Percentiles rank a stretch among this genome's conserved stretches.
These are phyloP conservation scores for Oostethus manadensis DNA, from an alignment of 2,113 vertebrate genomes.

Conservation along the genomic window DNA sequence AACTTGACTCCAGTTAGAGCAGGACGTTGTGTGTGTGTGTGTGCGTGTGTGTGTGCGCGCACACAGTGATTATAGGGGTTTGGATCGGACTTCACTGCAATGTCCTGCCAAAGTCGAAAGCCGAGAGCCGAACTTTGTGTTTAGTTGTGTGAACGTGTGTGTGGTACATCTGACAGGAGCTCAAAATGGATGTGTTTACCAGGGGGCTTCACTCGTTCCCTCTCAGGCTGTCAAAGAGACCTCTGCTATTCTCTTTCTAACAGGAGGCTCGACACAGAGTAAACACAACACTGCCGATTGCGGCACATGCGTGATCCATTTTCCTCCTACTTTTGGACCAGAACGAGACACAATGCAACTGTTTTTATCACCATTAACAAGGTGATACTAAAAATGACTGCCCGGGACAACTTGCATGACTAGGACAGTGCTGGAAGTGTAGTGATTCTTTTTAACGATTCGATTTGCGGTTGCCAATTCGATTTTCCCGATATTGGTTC, in stretches of 20 bases:
- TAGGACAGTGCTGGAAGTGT: no score
- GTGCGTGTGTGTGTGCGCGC: slow-evolving; percentile 3
- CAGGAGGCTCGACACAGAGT: slow-evolving; percentile 26
- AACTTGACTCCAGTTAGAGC: slow-evolving; percentile 28
- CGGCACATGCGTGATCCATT: slow-evolving; percentile 13
- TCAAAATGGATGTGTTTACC: slow-evolving; percentile 59
- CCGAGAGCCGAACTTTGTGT: slow-evolving; percentile 49
- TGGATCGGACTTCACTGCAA: slow-evolving; percentile 28
- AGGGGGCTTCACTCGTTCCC: slow-evolving; percentile 13
- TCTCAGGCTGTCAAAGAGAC: slow-evolving; percentile 15
- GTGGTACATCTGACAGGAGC: slow-evolving; percentile 35
- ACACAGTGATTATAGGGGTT: slow-evolving; percentile 26
- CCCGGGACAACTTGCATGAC: no score
- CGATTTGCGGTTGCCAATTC: no score
- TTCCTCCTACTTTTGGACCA: not conserved
- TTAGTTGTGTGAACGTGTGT: slow-evolving; percentile 10
- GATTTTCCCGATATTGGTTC: no score
- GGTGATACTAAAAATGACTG: no score
- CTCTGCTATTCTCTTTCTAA: slow-evolving; percentile 26
- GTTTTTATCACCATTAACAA: no score
- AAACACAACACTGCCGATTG: slow-evolving; percentile 34
- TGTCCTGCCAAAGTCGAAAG: slow-evolving; percentile 53
- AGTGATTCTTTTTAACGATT: no score
- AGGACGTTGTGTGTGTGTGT: not conserved
- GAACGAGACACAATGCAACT: not conserved